Base-by-base conservation (phyloP, 2,113 vertebrate genomes). In the Corvus cornix region DNA sequence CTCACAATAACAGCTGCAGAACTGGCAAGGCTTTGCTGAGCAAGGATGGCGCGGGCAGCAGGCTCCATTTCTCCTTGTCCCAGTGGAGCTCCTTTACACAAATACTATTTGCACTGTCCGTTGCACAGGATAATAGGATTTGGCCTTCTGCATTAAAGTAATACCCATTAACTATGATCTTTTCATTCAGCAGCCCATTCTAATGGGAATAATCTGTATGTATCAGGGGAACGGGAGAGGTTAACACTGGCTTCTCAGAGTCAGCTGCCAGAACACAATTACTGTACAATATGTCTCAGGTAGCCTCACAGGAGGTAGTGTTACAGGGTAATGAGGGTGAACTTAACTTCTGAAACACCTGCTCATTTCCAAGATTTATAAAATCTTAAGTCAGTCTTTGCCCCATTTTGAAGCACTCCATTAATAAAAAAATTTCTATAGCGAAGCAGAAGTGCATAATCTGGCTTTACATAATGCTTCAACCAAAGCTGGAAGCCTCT, bases 71-170 rank as follows among this genome's bases (percentile, higher is more conserved):
- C 87, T 73, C 39, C 82, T 39, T 30, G 23, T 94, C 90, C 85
- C 79, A 46, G 56, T 1, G 16, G 85, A 85, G 28, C 44, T 95
- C 33, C 82, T 77, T 90, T 86, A 48, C 68, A 92, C 85, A 93
- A 93, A 94, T 51, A 63, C 64, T 77, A 44, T 86, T 96, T 90
- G 78, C 72, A 52, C 64, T 87, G 87, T 78, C 73, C 0, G 11
- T 78, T 95, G 87, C 62, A 94, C 93, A 90, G 92, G 79, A 84
- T 97, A 97, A 96, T 96, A 89, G 93, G 95, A 95, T 96, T 97
- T 97, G 88, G 90, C 64, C 92, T 68, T 89, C 76, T 93, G 55
- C 87, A 81, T 96, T 76, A 80, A 93, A 94, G 90, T 84, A 95
- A 95, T 96, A 68, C 74, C 90, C 91, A 90, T 96, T 97, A 96